Base-by-base conservation (phyloP, 2,113 vertebrate species). In the Mormyrus lacerda region DNA sequence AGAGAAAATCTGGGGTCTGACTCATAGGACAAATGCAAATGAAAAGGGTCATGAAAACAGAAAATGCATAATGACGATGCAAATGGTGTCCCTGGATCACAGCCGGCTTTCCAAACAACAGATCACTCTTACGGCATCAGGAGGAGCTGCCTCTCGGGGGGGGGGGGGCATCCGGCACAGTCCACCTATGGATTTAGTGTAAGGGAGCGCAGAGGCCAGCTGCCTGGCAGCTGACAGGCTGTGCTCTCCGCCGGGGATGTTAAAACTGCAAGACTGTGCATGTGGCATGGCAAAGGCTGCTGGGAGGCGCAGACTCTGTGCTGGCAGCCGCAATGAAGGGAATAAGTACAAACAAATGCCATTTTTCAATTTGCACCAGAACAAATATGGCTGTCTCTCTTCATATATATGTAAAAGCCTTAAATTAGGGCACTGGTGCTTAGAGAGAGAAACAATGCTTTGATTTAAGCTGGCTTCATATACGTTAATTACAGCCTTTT, bases 11-110 rank as follows among this genome's bases (percentile, higher is more conserved):
- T 87, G 82, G 21, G 53, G 50, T 82, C 51, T 83, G 88, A 88
- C 58, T 90, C 90, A 88, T 92, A 93, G 91, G 51, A 93, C 76
- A 93, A 94, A 90, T 89, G 44, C 58, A 48, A 92, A 90, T 91
- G 53, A 90, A 91, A 79, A 89, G 51, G 44, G 84, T 53, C 69
- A 91, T 85, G 48, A 69, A 15, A 27, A 19, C 61, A 45, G 19
- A 45, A 39, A 4, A 53, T 65, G 45, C 48, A 58, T 58, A 45
- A 89, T 48, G 58, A 65, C 24, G 83, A 35, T n/a, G 79, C 87
- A 42, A 84, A 31, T 42, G 39, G 88, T 10, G 9, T 35, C 31
- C 35, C 31, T 50, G 39, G 42, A 88, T 82, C 31, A 83, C 76
- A 58, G 73, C 45, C 55, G 45, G 47, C 8, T 15, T 88, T 21